phyloP scores from a whole-genome alignment of 2,888 invertebrate species.

The Drosophila phalerata region DNA sequence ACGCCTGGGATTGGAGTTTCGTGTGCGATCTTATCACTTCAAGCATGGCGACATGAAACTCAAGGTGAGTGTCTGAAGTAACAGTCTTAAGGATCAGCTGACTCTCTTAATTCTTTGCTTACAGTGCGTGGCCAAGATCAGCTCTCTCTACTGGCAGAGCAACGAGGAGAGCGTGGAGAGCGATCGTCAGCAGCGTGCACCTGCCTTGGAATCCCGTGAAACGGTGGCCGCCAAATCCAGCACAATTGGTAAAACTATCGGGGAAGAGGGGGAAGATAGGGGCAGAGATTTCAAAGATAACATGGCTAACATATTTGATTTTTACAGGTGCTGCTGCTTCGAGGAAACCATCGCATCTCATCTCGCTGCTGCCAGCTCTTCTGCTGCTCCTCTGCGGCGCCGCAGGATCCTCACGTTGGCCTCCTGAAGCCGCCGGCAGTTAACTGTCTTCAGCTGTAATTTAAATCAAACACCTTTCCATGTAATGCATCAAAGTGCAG shows the following conservation, averaged over 20 bases:
- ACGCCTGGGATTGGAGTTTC: slow-evolving; percentile 91
- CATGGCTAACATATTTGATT: neutral
- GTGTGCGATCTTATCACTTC: slow-evolving; percentile 92
- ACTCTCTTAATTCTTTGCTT: slow-evolving; percentile 10
- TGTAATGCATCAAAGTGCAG: slow-evolving; percentile 18
- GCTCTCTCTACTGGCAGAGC: slow-evolving; percentile 93
- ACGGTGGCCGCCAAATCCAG: slow-evolving; percentile 89
- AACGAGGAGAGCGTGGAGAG: slow-evolving; percentile 95
- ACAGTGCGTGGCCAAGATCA: slow-evolving; percentile 94
- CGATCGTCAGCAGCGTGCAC: slow-evolving; percentile 90
- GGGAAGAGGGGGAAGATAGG: neutral
- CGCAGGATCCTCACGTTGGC: slow-evolving; percentile 54
- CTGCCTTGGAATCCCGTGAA: slow-evolving; percentile 92
- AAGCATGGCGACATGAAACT: slow-evolving; percentile 93
- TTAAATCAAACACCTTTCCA: slow-evolving; percentile 1
- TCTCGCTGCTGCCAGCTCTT: slow-evolving; percentile 54
- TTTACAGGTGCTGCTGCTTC: slow-evolving; percentile 59
- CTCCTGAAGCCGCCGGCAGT: slow-evolving; percentile 43
- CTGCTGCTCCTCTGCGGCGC: slow-evolving; percentile 50
- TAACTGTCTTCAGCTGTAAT: slow-evolving; percentile 50
- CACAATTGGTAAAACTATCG: slow-evolving; percentile 87
- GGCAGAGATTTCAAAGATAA: neutral
- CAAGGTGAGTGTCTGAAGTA: slow-evolving; percentile 86
- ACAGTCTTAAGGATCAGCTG: accelerated
- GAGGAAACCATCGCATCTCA: slow-evolving; percentile 48